Conservation (phyloP, 2,113 vertebrate genomes). For the Gopherus evgoodei region DNA sequence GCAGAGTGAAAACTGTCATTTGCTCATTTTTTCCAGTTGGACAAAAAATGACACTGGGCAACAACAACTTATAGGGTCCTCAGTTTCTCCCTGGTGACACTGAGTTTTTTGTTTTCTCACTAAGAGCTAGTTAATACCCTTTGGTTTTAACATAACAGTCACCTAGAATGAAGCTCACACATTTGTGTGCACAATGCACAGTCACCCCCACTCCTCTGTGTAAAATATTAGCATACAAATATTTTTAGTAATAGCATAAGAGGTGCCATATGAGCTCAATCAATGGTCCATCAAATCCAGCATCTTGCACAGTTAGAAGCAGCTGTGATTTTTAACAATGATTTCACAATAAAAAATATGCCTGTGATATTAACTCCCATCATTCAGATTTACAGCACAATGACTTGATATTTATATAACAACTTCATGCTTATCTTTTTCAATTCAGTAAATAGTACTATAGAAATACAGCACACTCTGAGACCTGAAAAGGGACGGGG, state of each 20-base stretch:
- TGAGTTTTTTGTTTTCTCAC: not conserved
- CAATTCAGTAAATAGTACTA: not conserved
- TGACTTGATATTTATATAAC: not conserved
- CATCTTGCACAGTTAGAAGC: not conserved
- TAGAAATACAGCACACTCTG: not conserved
- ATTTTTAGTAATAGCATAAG: not conserved
- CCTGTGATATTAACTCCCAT: not conserved
- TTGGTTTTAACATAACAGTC: not conserved
- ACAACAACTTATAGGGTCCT: not conserved
- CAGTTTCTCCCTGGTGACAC: not conserved
- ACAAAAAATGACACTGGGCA: not conserved
- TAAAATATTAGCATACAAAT: not conserved
- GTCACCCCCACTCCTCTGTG: not conserved
- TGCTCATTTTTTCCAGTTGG: not conserved
- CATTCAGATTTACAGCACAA: not conserved
- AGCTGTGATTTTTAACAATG: not conserved
- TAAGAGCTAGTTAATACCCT: not conserved
- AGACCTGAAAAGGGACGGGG: accelerated
- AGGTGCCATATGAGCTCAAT: not conserved
- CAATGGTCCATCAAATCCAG: not conserved
- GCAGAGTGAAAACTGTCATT: not conserved
- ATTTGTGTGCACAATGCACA: not conserved
- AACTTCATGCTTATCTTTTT: not conserved
- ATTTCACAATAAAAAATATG: not conserved
- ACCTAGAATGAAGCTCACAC: not conserved